These are phyloP conservation scores for Peromyscus attwateri DNA, from an alignment of 2,797 vertebrate genomes.

Conservation along the genomic window DNA sequence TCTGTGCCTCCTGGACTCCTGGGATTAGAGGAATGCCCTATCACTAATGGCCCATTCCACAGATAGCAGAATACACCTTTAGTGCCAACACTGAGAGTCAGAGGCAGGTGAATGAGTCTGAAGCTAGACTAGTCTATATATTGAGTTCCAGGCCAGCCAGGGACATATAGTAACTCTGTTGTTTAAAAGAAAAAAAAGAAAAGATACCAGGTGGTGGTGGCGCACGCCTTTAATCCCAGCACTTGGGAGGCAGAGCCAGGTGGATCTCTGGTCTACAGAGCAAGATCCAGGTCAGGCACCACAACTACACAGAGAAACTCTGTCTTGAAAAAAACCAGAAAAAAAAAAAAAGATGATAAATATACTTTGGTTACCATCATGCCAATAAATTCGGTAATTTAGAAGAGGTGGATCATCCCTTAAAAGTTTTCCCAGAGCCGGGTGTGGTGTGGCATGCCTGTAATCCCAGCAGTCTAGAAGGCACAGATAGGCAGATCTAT, in stretches of 20 bases:
- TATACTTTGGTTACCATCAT: neutral
- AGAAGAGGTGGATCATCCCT: neutral
- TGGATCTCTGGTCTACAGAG: too few relatives aligned
- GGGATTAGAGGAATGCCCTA: neutral
- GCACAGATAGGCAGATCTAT: neutral
- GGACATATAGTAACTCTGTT: neutral
- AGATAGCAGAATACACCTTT: neutral
- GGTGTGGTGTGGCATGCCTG: too few relatives aligned
- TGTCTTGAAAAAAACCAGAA: too few relatives aligned
- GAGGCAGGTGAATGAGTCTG: neutral
- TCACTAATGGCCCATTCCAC: neutral
- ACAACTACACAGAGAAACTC: too few relatives aligned
- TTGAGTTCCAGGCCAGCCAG: neutral
- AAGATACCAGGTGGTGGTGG: too few relatives aligned
- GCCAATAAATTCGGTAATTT: neutral
- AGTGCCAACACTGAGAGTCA: neutral
- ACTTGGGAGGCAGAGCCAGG: too few relatives aligned
- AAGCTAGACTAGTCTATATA: neutral
- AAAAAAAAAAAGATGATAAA: neutral
- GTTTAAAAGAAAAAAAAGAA: neutral
- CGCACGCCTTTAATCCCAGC: too few relatives aligned
- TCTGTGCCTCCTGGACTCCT: neutral
- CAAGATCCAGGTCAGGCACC: too few relatives aligned
- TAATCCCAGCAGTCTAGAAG: neutral
- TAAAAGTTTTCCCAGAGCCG: neutral